Evolutionary conservation across 2,113 vertebrate genomes (phyloP), one percentile per base, ranked within the genome.

Genomic region (Aptenodytes patagonicus): DNA sequence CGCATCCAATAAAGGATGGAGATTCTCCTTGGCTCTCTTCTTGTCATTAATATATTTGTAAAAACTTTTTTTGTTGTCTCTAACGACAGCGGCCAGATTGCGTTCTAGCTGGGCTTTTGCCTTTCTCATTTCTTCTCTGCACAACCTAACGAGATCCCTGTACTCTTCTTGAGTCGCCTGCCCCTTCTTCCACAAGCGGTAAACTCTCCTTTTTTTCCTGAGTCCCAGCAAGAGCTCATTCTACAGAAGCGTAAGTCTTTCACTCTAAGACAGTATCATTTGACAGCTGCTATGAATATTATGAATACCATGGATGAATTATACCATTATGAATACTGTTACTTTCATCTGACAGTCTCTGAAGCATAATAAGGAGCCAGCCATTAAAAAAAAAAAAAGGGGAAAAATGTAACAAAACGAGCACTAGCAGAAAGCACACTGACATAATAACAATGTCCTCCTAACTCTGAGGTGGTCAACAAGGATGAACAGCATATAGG

Each of bases 241-340:
- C 72, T 28, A 29, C 42, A 90, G 55, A 92, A 64, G 38, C 0
- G 0, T 7, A 54, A 46, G 1, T 62, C 55, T 85, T 85, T 87
- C 40, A n/a, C 62, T 85, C 49, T 44, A 76, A 68, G 55, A 76
- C 36, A 68, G 62, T 32, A 77, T 80, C 19, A 83, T 54, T 77
- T 83, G 58, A 93, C 85, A 93, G 83, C 54, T 92, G 71, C 60
- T 93, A 77, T 61, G 62, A 90, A 72, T 84, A 88, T 62, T 65
- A 65, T 29, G 34, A 79, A 73, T 86, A 77, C 46, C 36, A 73
- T 24, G 13, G 54, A 34, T 49, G 29, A 42, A 42, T 42, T 42
- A 42, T 42, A 42, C 42, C 42, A 42, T 42, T 42, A 42, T 42
- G 42, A 42, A 42, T 58, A 64, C 58, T 18, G 2, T 36, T 72